Base-by-base conservation (phyloP, 2,888 invertebrate species). In the Leucozona laternaria region DNA sequence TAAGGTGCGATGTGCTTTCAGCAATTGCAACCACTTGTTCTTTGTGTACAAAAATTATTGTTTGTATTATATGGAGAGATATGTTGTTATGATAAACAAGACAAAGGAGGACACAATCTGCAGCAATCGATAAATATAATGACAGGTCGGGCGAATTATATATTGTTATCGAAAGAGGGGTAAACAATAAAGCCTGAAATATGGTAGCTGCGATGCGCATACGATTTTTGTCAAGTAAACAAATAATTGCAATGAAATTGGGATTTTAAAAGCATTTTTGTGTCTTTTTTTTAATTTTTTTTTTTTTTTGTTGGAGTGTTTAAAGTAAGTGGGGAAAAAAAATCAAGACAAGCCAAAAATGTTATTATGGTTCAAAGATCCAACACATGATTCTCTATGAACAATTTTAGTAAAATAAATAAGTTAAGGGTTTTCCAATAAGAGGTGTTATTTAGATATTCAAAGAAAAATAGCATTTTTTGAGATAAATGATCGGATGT, bases 21-120 rank as follows among this genome's bases (percentile, higher is more conserved):
- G 34, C 57, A 37, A 25, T 62, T 58, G 20, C 34, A 68, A 5
- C 22, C 68, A 68, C 68, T 68, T 68, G 68, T 68, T 68, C 53
- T 40, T 53, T 68, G 48, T 66, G 4, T 31, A 15, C 3, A 6
- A 15, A 15, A 25, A 1, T 11, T 48, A 45, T 48, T 17, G 4
- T 48, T 13, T n/a, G 1, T 15, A 6, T 8, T 68, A 11, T 68
- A n/a, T 68, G 37, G 17, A 28, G 13, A 53, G 50, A 50, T 50
- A 43, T 17, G n/a, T 37, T 50, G 22, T 68, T 10, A 68, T 68
- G 37, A 37, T 37, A 25, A 53, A 68, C 34, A 53, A 68, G 53
- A 37, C 10, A 68, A 66, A 40, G 5, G 20, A 66, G 48, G 25
- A 48, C 31, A 48, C 66, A 50, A 50, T 68, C 50, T 22, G 50